phyloP scores from a whole-genome alignment of 2,888 invertebrate genomes.

The Drosophila niveifrons region DNA sequence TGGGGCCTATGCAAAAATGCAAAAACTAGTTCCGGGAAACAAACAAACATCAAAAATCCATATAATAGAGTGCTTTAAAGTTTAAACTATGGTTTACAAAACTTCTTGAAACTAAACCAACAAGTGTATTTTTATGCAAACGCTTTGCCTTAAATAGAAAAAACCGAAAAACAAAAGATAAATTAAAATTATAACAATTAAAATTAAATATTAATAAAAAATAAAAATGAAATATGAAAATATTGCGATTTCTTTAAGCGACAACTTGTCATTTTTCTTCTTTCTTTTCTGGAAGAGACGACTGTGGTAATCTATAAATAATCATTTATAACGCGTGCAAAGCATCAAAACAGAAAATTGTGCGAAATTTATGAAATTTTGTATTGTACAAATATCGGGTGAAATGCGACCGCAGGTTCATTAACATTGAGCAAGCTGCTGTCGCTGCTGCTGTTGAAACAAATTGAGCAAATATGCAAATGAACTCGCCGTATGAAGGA shows the following conservation, averaged over 20 bases:
- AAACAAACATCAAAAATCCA: slow-evolving; percentile 21
- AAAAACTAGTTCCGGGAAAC: slow-evolving; percentile 17
- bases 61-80: slow-evolving; percentile 67
- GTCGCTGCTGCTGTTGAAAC: slow-evolving; percentile 58
- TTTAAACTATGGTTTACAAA: slow-evolving; percentile 68
- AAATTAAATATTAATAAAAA: slow-evolving; percentile 43
- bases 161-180: slow-evolving; percentile 34
- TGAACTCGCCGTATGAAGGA: slow-evolving; percentile 48
- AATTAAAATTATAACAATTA: slow-evolving; percentile 40
- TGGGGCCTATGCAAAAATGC: slow-evolving; percentile 18
- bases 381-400: slow-evolving; percentile 52
- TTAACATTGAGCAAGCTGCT: slow-evolving; percentile 63
- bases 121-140: slow-evolving; percentile 84
- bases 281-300: not conserved
- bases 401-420: slow-evolving; percentile 60
- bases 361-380: slow-evolving; percentile 42
- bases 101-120: slow-evolving; percentile 43
- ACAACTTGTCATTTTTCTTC: slow-evolving; percentile 11
- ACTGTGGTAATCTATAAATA: slow-evolving; percentile 38
- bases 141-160: slow-evolving; percentile 83
- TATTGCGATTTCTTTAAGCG: slow-evolving; percentile 42
- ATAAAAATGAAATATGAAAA: slow-evolving; percentile 16
- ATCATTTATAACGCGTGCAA: slow-evolving; percentile 14
- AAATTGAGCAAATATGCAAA: slow-evolving; percentile 72
- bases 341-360: slow-evolving; percentile 18